Percentiles rank a stretch among this genome's conserved stretches.
Conservation (phyloP, 2,888 invertebrate species). For the Listrodromus nycthemerus region DNA sequence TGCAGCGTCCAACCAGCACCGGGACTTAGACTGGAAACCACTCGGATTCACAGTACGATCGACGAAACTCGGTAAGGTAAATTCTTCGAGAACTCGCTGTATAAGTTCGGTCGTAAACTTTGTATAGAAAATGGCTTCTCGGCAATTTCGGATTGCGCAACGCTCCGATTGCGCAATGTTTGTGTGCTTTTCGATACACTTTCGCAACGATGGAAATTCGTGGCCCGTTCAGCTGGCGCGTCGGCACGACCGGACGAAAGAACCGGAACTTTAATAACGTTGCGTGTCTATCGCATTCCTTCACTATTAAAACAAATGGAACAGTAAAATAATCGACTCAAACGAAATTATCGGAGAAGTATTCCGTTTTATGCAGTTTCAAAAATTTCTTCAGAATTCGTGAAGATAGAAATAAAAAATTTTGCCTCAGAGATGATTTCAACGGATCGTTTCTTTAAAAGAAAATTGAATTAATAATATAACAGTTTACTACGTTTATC, state of each 20-base stretch:
- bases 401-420: neutral
- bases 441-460: too few relatives aligned
- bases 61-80: conserved; percentile 40
- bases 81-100: neutral
- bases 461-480: too few relatives aligned
- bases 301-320: neutral
- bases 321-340: neutral
- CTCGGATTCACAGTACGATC: neutral
- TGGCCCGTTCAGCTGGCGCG: neutral
- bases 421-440: too few relatives aligned
- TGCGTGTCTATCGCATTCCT: neutral
- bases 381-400: neutral
- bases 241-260: conserved; percentile 7
- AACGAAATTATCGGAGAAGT: neutral
- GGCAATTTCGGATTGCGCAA: conserved; percentile 29
- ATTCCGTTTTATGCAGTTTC: neutral
- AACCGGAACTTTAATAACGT: conserved; percentile 28
- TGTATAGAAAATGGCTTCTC: neutral
- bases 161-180: conserved; percentile 25
- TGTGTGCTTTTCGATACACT: neutral
- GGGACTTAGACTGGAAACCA: neutral
- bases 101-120: neutral
- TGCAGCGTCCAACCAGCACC: neutral
- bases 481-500: too few relatives aligned
- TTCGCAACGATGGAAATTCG: neutral